A percentile compares a stretch with the other conserved stretches of the same genome.
phyloP scores from a whole-genome alignment of 2,113 vertebrate species.

The Scartelaos histophorus region DNA sequence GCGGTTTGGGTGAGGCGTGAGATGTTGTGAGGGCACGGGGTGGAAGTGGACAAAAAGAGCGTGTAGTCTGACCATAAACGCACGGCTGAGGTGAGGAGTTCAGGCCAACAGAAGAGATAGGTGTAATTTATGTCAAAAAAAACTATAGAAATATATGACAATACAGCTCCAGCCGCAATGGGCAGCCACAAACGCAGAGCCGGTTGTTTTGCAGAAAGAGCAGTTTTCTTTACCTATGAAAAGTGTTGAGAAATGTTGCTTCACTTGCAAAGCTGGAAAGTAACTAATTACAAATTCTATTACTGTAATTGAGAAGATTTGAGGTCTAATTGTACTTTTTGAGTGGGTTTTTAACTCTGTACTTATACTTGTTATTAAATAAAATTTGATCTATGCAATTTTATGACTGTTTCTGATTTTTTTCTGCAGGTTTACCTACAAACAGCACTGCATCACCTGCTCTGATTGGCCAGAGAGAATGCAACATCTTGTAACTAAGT shows the following conservation, averaged over 20 bases:
- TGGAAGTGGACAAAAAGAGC: slow-evolving; percentile 33
- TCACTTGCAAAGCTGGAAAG: background rate
- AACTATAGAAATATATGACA: slow-evolving; percentile 41
- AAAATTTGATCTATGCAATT: too few species aligned
- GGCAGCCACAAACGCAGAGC: slow-evolving; percentile 22
- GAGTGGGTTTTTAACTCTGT: too few species aligned
- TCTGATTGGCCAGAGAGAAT: too few species aligned
- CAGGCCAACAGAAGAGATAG: slow-evolving; percentile 39
- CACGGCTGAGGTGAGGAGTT: slow-evolving; percentile 61
- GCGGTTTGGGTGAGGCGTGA: slow-evolving; percentile 57
- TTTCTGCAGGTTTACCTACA: too few species aligned
- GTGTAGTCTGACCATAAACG: slow-evolving; percentile 41
- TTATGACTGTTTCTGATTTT: too few species aligned
- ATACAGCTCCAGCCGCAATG: slow-evolving; percentile 24
- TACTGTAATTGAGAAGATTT: too few species aligned
- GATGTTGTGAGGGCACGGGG: slow-evolving; percentile 33
- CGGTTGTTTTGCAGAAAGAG: slow-evolving; percentile 3
- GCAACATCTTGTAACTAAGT: too few species aligned
- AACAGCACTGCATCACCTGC: too few species aligned
- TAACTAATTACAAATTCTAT: background rate
- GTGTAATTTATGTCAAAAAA: slow-evolving; percentile 46
- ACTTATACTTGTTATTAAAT: too few species aligned
- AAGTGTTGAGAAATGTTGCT: background rate
- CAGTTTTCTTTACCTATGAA: background rate
- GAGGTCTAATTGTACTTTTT: too few species aligned